Evolutionary conservation across 2,797 vertebrate genomes (phyloP).

Genomic region (Synanceia verrucosa): DNA sequence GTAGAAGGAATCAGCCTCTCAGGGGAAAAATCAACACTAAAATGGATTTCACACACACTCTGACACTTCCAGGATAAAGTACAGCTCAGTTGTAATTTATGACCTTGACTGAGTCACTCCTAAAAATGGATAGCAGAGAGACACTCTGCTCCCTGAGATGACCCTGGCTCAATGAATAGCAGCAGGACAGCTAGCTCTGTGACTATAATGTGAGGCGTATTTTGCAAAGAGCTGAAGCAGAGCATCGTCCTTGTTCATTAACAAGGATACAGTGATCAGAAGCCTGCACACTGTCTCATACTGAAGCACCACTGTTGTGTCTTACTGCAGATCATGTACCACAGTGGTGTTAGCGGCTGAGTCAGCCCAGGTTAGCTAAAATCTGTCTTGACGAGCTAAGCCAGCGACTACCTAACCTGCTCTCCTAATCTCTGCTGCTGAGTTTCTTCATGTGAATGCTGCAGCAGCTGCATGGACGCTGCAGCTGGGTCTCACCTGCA

Average conservation of each 20-base stretch:
- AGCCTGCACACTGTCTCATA: neutral
- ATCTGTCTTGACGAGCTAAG: constrained; percentile 66
- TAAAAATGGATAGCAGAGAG: too few species aligned
- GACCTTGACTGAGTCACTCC: too few species aligned
- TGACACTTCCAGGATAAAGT: too few species aligned
- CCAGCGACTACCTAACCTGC: constrained; percentile 32
- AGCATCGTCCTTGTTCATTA: neutral
- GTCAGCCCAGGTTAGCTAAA: constrained; percentile 48
- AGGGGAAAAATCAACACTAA: too few species aligned
- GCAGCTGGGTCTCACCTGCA: neutral
- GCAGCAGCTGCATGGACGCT: constrained; percentile 7
- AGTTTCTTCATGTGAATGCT: constrained; percentile 14
- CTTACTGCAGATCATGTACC: neutral
- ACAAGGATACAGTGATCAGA: neutral
- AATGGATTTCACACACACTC: too few species aligned
- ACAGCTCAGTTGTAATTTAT: too few species aligned
- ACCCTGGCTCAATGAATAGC: too few species aligned
- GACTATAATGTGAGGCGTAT: too few species aligned
- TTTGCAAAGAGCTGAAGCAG: neutral
- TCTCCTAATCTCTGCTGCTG: constrained; percentile 39
- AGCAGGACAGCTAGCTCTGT: too few species aligned
- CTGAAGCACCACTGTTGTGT: neutral
- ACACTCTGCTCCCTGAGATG: too few species aligned
- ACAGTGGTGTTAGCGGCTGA: neutral
- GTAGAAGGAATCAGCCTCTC: too few species aligned